Percentiles rank a stretch among this genome's conserved stretches.
phyloP scores from a whole-genome alignment of 1,140 invertebrate species.

The Teleogryllus occipitalis region DNA sequence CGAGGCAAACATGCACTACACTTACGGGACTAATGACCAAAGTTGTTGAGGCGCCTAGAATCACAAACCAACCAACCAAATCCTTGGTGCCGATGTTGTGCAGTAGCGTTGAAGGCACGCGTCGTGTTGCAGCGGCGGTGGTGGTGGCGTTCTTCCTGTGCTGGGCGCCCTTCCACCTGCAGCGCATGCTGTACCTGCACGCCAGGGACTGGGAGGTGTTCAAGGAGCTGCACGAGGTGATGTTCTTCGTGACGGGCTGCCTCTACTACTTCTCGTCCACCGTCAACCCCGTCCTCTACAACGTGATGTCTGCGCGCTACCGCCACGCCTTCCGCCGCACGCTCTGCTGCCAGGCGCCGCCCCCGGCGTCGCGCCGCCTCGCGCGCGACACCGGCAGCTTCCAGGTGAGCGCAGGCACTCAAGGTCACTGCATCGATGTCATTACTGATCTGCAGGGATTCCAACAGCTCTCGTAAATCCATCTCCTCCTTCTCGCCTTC shows the following conservation, averaged over 20 bases:
- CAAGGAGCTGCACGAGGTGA: slow-evolving; percentile 61
- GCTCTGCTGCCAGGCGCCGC: slow-evolving; percentile 43
- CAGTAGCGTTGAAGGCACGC: too few relatives aligned
- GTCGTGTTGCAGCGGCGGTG: slow-evolving; percentile 69
- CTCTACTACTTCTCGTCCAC: slow-evolving; percentile 84
- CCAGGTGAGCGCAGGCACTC: neutral
- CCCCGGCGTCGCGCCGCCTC: too few relatives aligned
- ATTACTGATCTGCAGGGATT: too few relatives aligned
- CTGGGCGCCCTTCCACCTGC: slow-evolving; percentile 94
- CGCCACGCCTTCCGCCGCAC: slow-evolving; percentile 68
- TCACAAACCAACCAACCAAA: too few relatives aligned
- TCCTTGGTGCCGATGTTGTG: too few relatives aligned
- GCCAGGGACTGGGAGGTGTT: slow-evolving; percentile 49
- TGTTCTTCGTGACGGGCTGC: slow-evolving; percentile 73
- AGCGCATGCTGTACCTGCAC: slow-evolving; percentile 70
- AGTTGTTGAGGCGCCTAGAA: too few relatives aligned
- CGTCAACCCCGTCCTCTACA: slow-evolving; percentile 86
- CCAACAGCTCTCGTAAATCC: too few relatives aligned
- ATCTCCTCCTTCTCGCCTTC: too few relatives aligned
- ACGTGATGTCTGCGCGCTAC: slow-evolving; percentile 82
- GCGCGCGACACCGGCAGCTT: neutral
- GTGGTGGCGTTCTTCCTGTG: slow-evolving; percentile 94
- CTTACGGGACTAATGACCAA: too few relatives aligned
- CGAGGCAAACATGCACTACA: too few relatives aligned
- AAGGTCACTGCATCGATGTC: too few relatives aligned